A percentile compares a stretch with the other conserved stretches of the same genome.
phyloP scores from a whole-genome alignment of 2,888 invertebrate genomes.

The Caenorhabditis panamensis region DNA sequence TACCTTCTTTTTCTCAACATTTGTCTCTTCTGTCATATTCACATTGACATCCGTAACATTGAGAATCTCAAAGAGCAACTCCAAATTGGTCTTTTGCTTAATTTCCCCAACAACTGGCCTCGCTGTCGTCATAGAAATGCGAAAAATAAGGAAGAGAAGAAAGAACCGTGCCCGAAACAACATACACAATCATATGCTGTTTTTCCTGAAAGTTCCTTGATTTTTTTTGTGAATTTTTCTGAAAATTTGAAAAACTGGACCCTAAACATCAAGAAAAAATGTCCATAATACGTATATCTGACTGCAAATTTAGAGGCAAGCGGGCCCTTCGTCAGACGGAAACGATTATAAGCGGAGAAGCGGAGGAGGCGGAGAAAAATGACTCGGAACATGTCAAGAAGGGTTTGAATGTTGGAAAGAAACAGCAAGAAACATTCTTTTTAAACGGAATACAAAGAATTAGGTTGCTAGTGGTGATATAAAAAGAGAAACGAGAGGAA shows the following conservation, averaged over 20 bases:
- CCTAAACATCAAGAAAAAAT: neutral
- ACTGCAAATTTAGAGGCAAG: too few relatives aligned
- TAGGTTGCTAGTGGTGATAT: too few relatives aligned
- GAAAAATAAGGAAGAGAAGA: constrained; percentile 6
- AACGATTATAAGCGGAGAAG: constrained; percentile 13
- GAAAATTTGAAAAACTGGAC: too few relatives aligned
- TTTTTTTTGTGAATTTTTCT: too few relatives aligned
- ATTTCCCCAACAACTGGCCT: constrained; percentile 18
- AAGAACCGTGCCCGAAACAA: constrained; percentile 31
- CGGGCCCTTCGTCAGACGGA: neutral
- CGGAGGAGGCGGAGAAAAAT: neutral
- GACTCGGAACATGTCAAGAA: neutral
- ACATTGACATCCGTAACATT: constrained; percentile 19
- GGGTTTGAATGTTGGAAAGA: neutral
- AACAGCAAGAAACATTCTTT: too few relatives aligned
- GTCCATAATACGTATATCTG: constrained; percentile 10
- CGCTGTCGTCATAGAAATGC: too few relatives aligned
- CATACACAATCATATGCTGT: constrained; percentile 58
- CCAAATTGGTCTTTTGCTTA: constrained; percentile 29
- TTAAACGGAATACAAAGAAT: too few relatives aligned
- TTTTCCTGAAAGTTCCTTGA: constrained; percentile 22
- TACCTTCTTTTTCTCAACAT: constrained; percentile 5
- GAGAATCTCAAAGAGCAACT: constrained; percentile 28
- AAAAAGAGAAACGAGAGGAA: too few relatives aligned
- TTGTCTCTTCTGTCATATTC: constrained; percentile 5